These are phyloP conservation scores for Sclerodermus sp. DNA, from an alignment of 2,888 invertebrate genomes.

Conservation along the genomic window DNA sequence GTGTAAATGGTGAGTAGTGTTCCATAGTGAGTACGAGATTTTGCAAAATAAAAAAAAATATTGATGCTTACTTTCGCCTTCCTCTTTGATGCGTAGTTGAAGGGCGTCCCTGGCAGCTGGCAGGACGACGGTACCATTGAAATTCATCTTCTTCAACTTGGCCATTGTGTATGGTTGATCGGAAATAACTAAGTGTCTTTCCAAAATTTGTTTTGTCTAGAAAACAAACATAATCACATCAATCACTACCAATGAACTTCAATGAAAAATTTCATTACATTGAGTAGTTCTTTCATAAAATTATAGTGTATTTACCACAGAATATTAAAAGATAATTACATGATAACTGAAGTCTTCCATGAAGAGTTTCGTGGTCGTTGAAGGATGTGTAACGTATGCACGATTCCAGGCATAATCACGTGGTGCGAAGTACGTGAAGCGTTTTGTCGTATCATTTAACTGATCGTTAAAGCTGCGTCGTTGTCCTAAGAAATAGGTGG, in stretches of 20 bases:
- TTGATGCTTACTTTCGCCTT: slow-evolving; percentile 69
- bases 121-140: slow-evolving; percentile 71
- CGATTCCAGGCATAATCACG: slow-evolving; percentile 87
- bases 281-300: not conserved
- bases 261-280: not conserved
- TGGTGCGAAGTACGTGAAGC: slow-evolving; percentile 91
- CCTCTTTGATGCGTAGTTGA: slow-evolving; percentile 74
- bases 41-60: not conserved
- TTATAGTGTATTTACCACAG: not conserved
- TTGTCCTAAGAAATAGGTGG: slow-evolving; percentile 75
- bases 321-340: slow-evolving; percentile 16
- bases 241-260: no score
- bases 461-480: slow-evolving; percentile 77
- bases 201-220: slow-evolving; percentile 80
- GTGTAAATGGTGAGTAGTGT: no score
- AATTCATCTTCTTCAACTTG: slow-evolving; percentile 68
- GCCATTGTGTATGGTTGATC: slow-evolving; percentile 80
- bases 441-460: slow-evolving; percentile 73
- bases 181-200: slow-evolving; percentile 84
- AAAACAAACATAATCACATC: slow-evolving; percentile 39
- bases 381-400: slow-evolving; percentile 74
- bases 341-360: slow-evolving; percentile 75
- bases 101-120: slow-evolving; percentile 75
- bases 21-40: no score
- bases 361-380: slow-evolving; percentile 82